Evolutionary conservation across 2,888 invertebrate species (phyloP).

Genomic region (Melinaea marsaeus): DNA sequence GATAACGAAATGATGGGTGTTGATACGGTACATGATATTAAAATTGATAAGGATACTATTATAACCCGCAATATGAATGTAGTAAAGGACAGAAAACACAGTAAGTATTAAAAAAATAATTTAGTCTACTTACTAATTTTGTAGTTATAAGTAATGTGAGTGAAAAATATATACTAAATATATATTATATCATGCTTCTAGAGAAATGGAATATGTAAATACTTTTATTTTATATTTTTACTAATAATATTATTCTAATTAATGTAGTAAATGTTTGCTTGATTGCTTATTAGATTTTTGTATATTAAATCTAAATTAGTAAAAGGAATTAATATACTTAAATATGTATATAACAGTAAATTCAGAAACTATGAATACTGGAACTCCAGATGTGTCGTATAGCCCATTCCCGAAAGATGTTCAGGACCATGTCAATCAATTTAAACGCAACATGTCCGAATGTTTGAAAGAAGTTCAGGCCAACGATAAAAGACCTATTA

Average conservation of each 20-base stretch:
- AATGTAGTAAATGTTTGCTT: too few species aligned
- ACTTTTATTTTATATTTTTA: too few species aligned
- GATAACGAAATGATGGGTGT: slow-evolving; percentile 47
- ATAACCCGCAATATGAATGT: slow-evolving; percentile 57
- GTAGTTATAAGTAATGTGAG: background rate
- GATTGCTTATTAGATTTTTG: too few species aligned
- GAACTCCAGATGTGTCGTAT: slow-evolving; percentile 76
- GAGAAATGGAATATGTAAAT: too few species aligned
- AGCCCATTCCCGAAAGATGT: slow-evolving; percentile 54
- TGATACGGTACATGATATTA: slow-evolving; percentile 48
- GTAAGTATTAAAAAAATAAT: slow-evolving; percentile 35
- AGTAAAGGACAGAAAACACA: slow-evolving; percentile 41
- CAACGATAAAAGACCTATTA: slow-evolving; percentile 50
- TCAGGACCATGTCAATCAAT: slow-evolving; percentile 49
- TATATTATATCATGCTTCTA: too few species aligned
- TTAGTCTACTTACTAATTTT: background rate
- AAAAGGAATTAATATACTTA: slow-evolving; percentile 9
- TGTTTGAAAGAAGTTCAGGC: slow-evolving; percentile 65
- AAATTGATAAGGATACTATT: slow-evolving; percentile 61
- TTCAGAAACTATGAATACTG: slow-evolving; percentile 34
- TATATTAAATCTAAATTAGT: background rate
- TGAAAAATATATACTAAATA: background rate
- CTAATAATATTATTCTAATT: too few species aligned
- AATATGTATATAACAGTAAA: slow-evolving; percentile 1
- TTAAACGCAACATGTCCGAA: slow-evolving; percentile 66